A percentile compares a stretch with the other conserved stretches of the same genome.
Evolutionary conservation across 2,888 invertebrate genomes (phyloP).

Genomic region (Mamestra brassicae): DNA sequence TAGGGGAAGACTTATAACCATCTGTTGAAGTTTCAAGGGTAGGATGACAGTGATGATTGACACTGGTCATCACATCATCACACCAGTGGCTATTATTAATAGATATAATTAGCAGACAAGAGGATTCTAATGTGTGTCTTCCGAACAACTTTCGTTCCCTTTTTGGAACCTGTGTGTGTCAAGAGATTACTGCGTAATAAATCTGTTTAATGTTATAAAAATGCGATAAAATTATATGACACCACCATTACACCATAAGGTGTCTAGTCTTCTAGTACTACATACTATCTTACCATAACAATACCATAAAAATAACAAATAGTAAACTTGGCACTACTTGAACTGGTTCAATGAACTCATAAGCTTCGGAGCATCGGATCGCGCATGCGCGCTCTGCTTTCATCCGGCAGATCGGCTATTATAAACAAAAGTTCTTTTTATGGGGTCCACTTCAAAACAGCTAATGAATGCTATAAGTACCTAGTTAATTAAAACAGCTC

Average conservation of each 20-base stretch:
- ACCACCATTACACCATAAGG: conserved; percentile 18
- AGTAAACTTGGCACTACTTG: conserved; percentile 69
- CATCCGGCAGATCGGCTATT: conserved; percentile 25
- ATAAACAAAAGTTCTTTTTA: conserved; percentile 47
- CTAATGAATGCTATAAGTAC: background rate
- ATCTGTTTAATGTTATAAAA: background rate
- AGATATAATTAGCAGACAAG: background rate
- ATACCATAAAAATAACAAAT: conserved; percentile 58
- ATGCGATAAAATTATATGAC: conserved; percentile 5
- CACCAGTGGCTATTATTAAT: background rate
- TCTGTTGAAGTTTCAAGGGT: background rate
- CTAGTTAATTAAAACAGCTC: background rate
- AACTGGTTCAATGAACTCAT: conserved; percentile 65
- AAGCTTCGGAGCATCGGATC: conserved; percentile 55
- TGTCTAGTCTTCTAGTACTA: background rate
- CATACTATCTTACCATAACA: conserved; percentile 29
- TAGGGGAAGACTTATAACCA: background rate
- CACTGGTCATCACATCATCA: too few species aligned
- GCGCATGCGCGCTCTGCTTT: conserved; percentile 63
- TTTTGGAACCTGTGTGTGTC: background rate
- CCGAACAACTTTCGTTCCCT: background rate
- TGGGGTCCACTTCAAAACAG: conserved; percentile 1
- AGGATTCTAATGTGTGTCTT: background rate
- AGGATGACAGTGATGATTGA: background rate
- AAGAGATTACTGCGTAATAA: background rate